phyloP scores from a whole-genome alignment of 2,888 invertebrate species.

The Drosophila crucigera region DNA sequence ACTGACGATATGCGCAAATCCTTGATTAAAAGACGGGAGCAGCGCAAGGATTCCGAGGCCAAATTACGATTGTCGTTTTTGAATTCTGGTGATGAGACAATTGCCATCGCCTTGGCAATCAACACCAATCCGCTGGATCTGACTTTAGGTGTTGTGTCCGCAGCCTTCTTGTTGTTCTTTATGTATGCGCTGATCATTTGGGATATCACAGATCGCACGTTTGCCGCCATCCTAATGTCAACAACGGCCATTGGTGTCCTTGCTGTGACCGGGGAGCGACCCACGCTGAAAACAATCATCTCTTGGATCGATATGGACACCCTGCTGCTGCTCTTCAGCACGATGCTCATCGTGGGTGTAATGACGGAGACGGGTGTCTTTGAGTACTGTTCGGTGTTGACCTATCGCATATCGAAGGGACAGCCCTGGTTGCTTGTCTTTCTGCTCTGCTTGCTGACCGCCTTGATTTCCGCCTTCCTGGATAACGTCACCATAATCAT shows the following conservation, averaged over 20 bases:
- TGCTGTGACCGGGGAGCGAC: constrained; percentile 88
- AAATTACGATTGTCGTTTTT: not conserved
- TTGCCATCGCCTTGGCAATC: constrained; percentile 85
- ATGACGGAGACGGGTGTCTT: constrained; percentile 92
- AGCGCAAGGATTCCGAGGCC: constrained; percentile 63
- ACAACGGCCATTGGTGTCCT: constrained; percentile 89
- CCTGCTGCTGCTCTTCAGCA: constrained; percentile 89
- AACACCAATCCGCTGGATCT: constrained; percentile 87
- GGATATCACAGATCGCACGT: constrained; percentile 88
- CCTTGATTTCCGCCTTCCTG: constrained; percentile 89
- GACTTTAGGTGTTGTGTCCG: constrained; percentile 90
- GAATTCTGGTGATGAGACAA: constrained; percentile 8
- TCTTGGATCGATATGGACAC: constrained; percentile 92
- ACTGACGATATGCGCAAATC: not conserved
- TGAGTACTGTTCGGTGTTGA: constrained; percentile 90
- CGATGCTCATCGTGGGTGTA: constrained; percentile 92
- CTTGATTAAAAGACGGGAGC: not conserved
- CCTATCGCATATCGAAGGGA: constrained; percentile 89
- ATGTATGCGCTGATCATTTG: constrained; percentile 93
- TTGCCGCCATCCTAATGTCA: constrained; percentile 85
- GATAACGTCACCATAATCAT: constrained; percentile 92
- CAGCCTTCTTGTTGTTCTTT: constrained; percentile 89
- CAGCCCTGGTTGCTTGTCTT: constrained; percentile 90
- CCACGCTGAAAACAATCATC: constrained; percentile 88
- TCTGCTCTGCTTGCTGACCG: constrained; percentile 89